Base-by-base conservation (phyloP, 2,797 vertebrate species). In the Ammospiza maritima region DNA sequence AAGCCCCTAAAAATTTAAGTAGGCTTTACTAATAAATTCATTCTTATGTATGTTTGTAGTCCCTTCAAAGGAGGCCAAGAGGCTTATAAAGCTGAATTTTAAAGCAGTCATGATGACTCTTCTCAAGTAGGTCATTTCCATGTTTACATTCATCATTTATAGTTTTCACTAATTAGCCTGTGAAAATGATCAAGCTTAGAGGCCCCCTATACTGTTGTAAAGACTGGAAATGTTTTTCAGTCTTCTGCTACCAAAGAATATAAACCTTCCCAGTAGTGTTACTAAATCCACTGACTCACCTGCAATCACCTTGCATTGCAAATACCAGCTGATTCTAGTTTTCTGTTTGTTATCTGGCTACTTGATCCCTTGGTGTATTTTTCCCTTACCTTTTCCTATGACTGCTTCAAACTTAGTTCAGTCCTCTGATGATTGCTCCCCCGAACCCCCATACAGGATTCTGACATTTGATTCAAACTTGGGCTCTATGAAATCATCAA, bases 391-490 rank as follows among this genome's bases (percentile, higher is more conserved):
- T 38, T 89, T 78, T 58, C 32, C 45, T 47, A 29, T 6, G 10
- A 19, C 22, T 40, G 16, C 45, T 58, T 73, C 62, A 66, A 61
- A 58, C 26, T 47, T 27, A 9, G 14, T 51, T 62, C 30, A 74
- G 0, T 78, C 14, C 25, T 86, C 44, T 3, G 1, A n/a, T 29
- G 30, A 54, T 10, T 50, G 4, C 30, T 26, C 9, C 7, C 13
- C 13, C 0, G 0, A 69, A 48, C 9, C 6, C 2, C 18, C 4
- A 18, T 7, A 61, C 8, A 40, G 26, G 18, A 21, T 32, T 90
- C 62, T 81, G 48, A 50, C 6, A 13, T 16, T 36, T 50, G 42
- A 75, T 42, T 72, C 2, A 17, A 78, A 38, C 23, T 25, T 54
- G 44, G 26, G 13, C 3, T 74, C 26, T 34, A 23, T 2, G n/a